These are phyloP conservation scores for Orthochromis indermauri DNA, from an alignment of 2,113 vertebrate species.

Conservation along the genomic window DNA sequence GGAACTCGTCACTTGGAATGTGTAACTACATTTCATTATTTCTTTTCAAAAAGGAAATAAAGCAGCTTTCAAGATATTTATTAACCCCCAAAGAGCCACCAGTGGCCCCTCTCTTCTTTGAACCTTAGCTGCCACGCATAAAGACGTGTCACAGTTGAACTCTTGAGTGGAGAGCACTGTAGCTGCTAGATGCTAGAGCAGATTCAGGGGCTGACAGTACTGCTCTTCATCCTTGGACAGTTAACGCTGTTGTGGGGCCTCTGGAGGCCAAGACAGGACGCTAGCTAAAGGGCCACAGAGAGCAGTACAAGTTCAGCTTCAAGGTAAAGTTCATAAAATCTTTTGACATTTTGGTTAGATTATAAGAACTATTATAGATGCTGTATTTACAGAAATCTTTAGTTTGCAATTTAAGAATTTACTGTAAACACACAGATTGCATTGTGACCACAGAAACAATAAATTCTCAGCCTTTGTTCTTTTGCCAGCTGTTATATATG, in stretches of 20 bases:
- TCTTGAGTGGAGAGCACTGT: conserved; percentile 32
- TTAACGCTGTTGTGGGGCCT: conserved; percentile 69
- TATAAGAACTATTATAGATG: not conserved
- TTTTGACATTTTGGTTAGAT: not conserved
- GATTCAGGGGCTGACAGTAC: conserved; percentile 28
- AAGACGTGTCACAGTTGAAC: conserved; percentile 64
- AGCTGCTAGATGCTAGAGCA: conserved; percentile 19
- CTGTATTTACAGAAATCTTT: not conserved
- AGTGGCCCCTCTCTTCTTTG: conserved; percentile 56
- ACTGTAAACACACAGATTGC: conserved; percentile 75
- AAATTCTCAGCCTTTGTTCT: conserved; percentile 45
- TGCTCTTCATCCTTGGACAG: conserved; percentile 68
- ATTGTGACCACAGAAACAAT: conserved; percentile 79
- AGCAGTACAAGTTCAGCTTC: conserved; percentile 82
- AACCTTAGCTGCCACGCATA: conserved; percentile 63
- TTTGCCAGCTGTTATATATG: not conserved
- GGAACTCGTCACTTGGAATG: not conserved
- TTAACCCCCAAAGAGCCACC: conserved; percentile 50
- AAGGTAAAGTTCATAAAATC: conserved; percentile 84
- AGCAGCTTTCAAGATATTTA: conserved; percentile 62
- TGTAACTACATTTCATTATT: conserved; percentile 33
- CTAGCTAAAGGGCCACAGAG: conserved; percentile 72
- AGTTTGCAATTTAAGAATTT: conserved; percentile 35
- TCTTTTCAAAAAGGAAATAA: conserved; percentile 41
- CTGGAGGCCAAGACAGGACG: conserved; percentile 81